Evolutionary conservation across 2,888 invertebrate species (phyloP).

Genomic region (Platycnemis pennipes): DNA sequence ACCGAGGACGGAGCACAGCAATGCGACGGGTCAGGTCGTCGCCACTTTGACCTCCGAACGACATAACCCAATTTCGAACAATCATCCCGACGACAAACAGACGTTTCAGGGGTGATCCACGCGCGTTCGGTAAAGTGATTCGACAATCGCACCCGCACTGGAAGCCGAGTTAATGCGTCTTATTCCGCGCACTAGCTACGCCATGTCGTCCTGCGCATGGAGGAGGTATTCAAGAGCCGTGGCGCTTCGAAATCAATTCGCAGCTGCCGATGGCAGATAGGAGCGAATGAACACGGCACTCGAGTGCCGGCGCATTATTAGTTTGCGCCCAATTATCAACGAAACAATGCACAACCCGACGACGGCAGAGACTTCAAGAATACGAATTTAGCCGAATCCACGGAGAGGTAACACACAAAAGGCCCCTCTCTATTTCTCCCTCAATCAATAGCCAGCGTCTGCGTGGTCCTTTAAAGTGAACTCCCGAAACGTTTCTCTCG

Average conservation of each 20-base stretch:
- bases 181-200: neutral
- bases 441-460: constrained; percentile 54
- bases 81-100: neutral
- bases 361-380: neutral
- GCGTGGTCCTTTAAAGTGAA: constrained; percentile 44
- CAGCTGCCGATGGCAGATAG: neutral
- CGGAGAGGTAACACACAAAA: neutral
- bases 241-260: neutral
- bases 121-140: neutral
- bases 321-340: constrained; percentile 19
- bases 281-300: neutral
- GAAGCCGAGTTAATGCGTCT: neutral
- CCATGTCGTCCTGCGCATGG: neutral
- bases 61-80: neutral
- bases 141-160: neutral
- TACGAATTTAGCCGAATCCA: neutral
- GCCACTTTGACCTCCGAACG: too few species aligned
- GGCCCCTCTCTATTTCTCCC: constrained; percentile 47
- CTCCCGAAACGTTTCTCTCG: constrained; percentile 6
- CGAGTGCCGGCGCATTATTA: neutral
- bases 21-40: too few species aligned
- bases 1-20: neutral
- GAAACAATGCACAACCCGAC: neutral
- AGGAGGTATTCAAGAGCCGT: neutral
- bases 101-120: neutral